phyloP scores from a whole-genome alignment of 2,797 vertebrate genomes.

The Gadopsis bispinosus region DNA sequence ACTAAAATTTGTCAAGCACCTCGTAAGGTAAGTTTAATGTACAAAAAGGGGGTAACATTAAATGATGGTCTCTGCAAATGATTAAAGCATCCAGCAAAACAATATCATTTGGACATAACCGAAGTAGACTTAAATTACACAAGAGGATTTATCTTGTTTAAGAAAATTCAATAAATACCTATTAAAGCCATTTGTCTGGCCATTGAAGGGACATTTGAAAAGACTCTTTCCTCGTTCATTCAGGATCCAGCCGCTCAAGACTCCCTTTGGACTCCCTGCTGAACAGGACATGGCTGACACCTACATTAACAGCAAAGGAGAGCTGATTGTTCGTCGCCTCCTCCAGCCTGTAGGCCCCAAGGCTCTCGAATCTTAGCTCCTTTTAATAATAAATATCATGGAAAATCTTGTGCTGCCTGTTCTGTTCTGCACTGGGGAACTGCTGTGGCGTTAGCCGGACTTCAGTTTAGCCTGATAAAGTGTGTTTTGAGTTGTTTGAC shows the following conservation, averaged over 20 bases:
- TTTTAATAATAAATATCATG: background rate
- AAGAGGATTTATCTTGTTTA: background rate
- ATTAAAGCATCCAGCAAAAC: background rate
- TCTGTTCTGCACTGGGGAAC: background rate
- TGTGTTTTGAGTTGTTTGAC: background rate
- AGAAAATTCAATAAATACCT: background rate
- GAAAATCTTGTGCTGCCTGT: background rate
- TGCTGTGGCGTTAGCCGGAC: background rate
- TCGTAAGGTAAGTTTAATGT: conserved; percentile 89
- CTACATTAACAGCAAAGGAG: conserved; percentile 90
- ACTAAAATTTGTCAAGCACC: conserved; percentile 93
- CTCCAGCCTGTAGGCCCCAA: conserved; percentile 85
- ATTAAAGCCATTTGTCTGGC: background rate
- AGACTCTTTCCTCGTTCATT: background rate
- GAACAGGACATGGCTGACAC: conserved; percentile 91
- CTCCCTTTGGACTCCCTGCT: conserved; percentile 91
- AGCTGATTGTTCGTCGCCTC: conserved; percentile 86
- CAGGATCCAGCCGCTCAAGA: conserved; percentile 92
- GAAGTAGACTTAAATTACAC: background rate
- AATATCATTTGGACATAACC: background rate
- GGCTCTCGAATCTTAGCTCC: conserved; percentile 76
- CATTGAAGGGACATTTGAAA: background rate
- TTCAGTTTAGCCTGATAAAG: background rate
- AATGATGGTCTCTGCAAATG: background rate
- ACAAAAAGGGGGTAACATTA: background rate